Percentiles rank a stretch among this genome's conserved stretches.
phyloP scores from a whole-genome alignment of 92 coral and sea anemone genomes.

The Parazoanthus swiftii region DNA sequence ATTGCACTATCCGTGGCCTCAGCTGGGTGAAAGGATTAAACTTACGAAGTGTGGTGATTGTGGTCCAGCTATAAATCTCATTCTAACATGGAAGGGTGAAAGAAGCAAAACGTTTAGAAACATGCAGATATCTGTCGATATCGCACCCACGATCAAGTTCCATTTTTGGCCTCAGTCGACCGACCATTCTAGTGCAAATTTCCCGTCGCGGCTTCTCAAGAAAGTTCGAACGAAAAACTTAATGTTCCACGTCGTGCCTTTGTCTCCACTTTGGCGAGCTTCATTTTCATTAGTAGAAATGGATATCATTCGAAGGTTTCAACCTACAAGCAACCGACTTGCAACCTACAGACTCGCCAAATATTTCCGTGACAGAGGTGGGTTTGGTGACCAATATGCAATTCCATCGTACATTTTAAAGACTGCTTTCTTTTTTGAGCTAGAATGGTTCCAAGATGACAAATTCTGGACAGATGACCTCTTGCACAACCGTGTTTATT shows the following conservation, averaged over 20 bases:
- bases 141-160: constrained; percentile 41
- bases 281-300: constrained; percentile 42
- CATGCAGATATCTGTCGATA: constrained; percentile 22
- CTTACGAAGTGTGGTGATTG: neutral
- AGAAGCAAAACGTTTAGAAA: constrained; percentile 4
- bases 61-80: constrained; percentile 37
- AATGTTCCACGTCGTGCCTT: constrained; percentile 34
- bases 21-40: neutral
- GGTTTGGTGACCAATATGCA: neutral
- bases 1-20: constrained; percentile 15
- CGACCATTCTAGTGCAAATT: constrained; percentile 19
- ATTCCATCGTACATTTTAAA: constrained; percentile 33
- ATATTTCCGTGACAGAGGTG: constrained; percentile 41
- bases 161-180: constrained; percentile 39
- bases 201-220: constrained; percentile 21
- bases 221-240: constrained; percentile 22
- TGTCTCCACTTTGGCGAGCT: constrained; percentile 39
- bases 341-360: constrained; percentile 45
- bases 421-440: constrained; percentile 46
- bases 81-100: constrained; percentile 42
- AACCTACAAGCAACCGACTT: constrained; percentile 39
- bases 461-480: constrained; percentile 25
- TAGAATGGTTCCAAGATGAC: constrained; percentile 33
- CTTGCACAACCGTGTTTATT: constrained; percentile 24
- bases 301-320: constrained; percentile 15